Evolutionary conservation across 2,113 vertebrate species (phyloP).

Genomic region (Pampusana beccarii): DNA sequence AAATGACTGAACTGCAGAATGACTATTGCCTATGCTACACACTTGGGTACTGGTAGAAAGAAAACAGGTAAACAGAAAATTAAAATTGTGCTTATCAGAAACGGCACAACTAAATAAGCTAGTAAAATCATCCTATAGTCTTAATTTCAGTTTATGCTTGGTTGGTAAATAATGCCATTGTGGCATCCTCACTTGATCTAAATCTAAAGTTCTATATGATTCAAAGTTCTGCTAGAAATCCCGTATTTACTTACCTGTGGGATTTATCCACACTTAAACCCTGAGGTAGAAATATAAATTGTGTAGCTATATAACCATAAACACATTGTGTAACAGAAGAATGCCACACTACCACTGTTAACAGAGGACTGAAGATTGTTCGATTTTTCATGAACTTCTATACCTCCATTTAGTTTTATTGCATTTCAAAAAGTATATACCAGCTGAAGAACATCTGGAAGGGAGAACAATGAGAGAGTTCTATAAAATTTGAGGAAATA

Average conservation of each 20-base stretch:
- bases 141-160: background rate
- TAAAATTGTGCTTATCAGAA: background rate
- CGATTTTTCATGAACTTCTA: background rate
- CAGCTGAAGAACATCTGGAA: background rate
- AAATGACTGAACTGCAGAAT: background rate
- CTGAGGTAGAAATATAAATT: background rate
- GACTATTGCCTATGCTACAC: background rate
- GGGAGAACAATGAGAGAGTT: background rate
- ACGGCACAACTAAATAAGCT: background rate
- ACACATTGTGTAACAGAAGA: background rate
- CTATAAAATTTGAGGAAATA: background rate
- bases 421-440: accelerated
- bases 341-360: background rate
- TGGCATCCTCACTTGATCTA: background rate
- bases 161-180: background rate
- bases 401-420: background rate
- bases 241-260: background rate
- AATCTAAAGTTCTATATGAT: background rate
- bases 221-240: background rate
- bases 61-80: background rate
- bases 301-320: background rate
- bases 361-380: background rate
- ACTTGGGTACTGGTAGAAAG: background rate
- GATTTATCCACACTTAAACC: background rate
- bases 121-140: background rate